phyloP scores from a whole-genome alignment of 2,888 invertebrate genomes.

The Meiosimyza platycephala region DNA sequence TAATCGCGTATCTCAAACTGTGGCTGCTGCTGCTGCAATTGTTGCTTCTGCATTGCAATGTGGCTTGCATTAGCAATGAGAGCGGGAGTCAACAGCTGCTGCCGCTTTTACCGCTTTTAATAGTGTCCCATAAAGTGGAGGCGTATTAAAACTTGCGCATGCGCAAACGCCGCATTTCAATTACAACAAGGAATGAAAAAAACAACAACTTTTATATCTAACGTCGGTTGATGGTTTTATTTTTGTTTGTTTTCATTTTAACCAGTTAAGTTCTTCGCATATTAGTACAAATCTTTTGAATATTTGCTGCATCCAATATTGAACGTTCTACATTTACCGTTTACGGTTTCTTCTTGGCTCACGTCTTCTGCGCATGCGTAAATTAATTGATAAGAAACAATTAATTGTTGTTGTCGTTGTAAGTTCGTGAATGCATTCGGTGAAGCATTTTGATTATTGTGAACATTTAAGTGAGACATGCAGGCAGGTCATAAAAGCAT shows the following conservation, averaged over 20 bases:
- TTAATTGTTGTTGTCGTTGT: no score
- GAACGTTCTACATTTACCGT: no score
- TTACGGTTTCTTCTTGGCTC: neutral
- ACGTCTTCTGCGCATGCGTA: conserved; percentile 25
- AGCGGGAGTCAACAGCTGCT: neutral
- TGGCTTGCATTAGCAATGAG: conserved; percentile 28
- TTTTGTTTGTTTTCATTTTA: neutral
- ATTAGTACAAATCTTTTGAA: conserved; percentile 21
- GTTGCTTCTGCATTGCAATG: conserved; percentile 14
- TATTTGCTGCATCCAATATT: neutral
- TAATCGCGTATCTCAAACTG: conserved; percentile 28
- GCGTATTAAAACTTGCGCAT: conserved; percentile 12
- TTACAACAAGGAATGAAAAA: neutral
- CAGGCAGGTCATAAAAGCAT: no score
- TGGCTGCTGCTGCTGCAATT: neutral
- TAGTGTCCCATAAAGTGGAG: conserved; percentile 8
- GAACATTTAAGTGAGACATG: no score
- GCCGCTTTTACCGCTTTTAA: neutral
- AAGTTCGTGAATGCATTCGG: no score
- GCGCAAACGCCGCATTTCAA: conserved; percentile 27
- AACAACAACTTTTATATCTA: neutral
- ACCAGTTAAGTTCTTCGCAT: conserved; percentile 7
- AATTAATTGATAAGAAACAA: conserved; percentile 23
- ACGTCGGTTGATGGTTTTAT: neutral
- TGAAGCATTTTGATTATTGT: no score